phyloP scores from a whole-genome alignment of 2,888 invertebrate species.

The Tipula unca region DNA sequence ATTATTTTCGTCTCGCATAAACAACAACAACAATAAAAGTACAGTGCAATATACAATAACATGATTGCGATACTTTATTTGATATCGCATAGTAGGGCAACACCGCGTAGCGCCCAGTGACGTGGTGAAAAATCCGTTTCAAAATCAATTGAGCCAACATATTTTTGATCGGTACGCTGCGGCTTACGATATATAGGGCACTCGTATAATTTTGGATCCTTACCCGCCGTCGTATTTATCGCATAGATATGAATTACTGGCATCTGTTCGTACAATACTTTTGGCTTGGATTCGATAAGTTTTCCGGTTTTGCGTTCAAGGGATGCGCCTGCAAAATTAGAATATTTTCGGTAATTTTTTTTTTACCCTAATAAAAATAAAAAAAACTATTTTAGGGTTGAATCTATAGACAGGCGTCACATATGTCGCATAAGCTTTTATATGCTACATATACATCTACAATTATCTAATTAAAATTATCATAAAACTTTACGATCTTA shows the following conservation, averaged over 20 bases:
- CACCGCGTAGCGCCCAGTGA: conserved; percentile 92
- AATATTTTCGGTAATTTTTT: neutral
- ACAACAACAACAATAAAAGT: neutral
- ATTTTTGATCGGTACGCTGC: conserved; percentile 87
- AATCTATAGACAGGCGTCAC: neutral
- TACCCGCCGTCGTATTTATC: conserved; percentile 86
- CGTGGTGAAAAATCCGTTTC: conserved; percentile 86
- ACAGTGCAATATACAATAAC: neutral
- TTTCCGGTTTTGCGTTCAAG: conserved; percentile 81
- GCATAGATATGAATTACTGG: conserved; percentile 95
- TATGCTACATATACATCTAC: neutral
- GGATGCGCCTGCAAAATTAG: conserved; percentile 53
- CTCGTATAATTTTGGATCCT: conserved; percentile 85
- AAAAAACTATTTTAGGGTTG: neutral
- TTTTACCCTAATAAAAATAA: neutral
- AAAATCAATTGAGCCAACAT: conserved; percentile 91
- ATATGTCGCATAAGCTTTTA: neutral
- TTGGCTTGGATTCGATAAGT: conserved; percentile 86
- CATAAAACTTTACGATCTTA: neutral
- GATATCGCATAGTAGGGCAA: conserved; percentile 93
- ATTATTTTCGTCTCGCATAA: neutral
- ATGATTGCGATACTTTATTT: conserved; percentile 53
- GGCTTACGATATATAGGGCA: conserved; percentile 96
- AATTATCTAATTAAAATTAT: neutral
- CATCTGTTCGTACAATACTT: conserved; percentile 90